Percentiles rank a stretch among this genome's conserved stretches.
phyloP scores from a whole-genome alignment of 2,797 vertebrate genomes.

The Carcharodon carcharias region DNA sequence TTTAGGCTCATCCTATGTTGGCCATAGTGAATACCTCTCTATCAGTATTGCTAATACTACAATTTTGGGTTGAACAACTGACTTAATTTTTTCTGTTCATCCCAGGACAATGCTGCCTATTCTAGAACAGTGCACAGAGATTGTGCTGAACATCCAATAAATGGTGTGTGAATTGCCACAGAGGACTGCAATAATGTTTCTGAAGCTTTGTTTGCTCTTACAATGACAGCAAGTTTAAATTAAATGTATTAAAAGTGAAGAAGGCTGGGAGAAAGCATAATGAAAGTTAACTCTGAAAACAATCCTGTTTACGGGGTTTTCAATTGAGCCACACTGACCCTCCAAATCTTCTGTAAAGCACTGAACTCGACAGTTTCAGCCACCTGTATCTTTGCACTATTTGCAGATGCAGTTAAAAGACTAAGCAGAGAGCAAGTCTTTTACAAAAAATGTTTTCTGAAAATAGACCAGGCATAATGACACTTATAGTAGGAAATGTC shows the following conservation, averaged over 20 bases:
- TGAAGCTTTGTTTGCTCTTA: not conserved
- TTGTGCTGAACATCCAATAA: conserved; percentile 22
- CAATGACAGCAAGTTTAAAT: not conserved
- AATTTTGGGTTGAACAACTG: not conserved
- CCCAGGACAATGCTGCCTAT: not conserved
- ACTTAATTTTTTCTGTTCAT: conserved; percentile 7
- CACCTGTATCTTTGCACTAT: not conserved
- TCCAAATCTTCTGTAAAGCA: not conserved
- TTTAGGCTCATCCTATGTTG: not conserved
- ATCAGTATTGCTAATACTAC: not conserved
- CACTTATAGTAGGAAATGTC: not conserved
- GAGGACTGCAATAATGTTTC: not conserved
- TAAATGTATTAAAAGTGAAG: not conserved
- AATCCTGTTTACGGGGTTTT: not conserved
- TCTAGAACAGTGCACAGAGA: not conserved
- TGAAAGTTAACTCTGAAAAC: not conserved
- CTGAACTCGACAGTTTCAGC: not conserved
- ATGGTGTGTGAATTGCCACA: not conserved
- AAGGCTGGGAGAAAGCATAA: too few species aligned
- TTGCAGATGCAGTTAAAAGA: not conserved
- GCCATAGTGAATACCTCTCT: not conserved
- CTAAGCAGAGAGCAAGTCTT: not conserved
- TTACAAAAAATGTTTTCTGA: not conserved
- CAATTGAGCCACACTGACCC: not conserved
- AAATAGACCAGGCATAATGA: not conserved